These are phyloP conservation scores for Bombus confusus DNA, from an alignment of 1,140 invertebrate genomes.

Conservation along the genomic window DNA sequence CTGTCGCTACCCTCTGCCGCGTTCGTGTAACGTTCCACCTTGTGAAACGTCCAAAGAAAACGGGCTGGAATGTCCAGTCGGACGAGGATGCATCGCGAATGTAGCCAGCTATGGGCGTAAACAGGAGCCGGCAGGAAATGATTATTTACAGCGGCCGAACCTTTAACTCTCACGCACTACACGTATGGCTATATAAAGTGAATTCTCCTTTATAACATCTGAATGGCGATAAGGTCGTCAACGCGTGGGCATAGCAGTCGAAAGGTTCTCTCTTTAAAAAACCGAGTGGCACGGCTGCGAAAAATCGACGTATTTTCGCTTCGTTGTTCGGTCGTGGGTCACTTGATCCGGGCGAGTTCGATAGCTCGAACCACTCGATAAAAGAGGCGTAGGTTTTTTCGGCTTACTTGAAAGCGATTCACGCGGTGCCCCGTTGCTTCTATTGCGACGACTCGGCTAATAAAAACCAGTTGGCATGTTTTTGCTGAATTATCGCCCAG, in stretches of 20 bases:
- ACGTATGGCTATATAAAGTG: neutral
- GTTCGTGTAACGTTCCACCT: too few species aligned
- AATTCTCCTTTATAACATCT: neutral
- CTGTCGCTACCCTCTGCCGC: constrained; percentile 27
- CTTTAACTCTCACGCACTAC: constrained; percentile 28
- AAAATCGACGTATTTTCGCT: neutral
- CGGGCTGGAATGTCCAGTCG: constrained; percentile 36
- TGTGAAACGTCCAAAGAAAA: neutral
- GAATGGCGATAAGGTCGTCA: constrained; percentile 12
- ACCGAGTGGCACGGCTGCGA: too few species aligned
- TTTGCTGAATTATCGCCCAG: constrained; percentile 27
- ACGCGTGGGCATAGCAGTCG: neutral
- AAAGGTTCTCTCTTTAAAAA: neutral
- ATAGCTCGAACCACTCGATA: neutral
- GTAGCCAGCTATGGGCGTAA: constrained; percentile 31
- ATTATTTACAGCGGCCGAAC: constrained; percentile 60
- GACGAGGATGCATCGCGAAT: neutral
- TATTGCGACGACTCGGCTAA: neutral
- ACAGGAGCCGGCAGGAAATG: constrained; percentile 62
- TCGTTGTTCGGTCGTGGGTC: neutral
- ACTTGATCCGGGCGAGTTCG: neutral
- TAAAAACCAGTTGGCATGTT: neutral
- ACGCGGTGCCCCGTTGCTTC: neutral
- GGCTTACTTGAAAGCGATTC: constrained; percentile 5
- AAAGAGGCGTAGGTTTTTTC: neutral